Evolutionary conservation across 2,113 vertebrate genomes (phyloP).

Genomic region (Fregetta grallaria): DNA sequence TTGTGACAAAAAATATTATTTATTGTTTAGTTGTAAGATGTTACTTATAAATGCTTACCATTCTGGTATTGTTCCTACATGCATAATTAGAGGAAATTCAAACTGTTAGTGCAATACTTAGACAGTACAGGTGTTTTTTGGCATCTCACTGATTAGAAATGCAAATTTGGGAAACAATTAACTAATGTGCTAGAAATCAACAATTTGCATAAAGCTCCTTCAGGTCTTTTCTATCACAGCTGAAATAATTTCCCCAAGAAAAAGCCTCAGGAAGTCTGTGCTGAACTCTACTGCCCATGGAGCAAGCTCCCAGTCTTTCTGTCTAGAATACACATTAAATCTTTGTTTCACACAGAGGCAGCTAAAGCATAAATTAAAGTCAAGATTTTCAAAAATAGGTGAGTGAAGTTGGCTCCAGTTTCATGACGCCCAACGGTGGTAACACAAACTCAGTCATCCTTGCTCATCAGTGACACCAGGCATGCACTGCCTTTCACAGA

Average conservation of each 20-base stretch:
- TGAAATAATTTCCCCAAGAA: neutral
- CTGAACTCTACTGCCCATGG: neutral
- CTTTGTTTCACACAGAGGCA: neutral
- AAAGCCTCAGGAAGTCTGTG: neutral
- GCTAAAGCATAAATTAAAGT: neutral
- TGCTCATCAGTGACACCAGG: neutral
- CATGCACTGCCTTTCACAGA: neutral
- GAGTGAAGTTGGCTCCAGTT: neutral
- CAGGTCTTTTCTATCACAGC: neutral
- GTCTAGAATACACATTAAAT: neutral
- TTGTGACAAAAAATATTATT: neutral
- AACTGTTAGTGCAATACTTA: neutral
- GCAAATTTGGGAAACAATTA: constrained; percentile 63
- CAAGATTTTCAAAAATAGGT: neutral
- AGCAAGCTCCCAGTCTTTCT: neutral
- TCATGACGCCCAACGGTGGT: neutral
- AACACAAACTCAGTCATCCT: neutral
- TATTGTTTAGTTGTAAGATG: neutral
- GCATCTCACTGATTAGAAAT: constrained; percentile 48
- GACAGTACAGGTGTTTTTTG: constrained; percentile 10
- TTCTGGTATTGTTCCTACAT: neutral
- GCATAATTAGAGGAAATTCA: neutral
- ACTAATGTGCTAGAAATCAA: constrained; percentile 43
- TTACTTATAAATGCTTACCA: neutral
- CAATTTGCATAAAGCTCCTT: constrained; percentile 21